phyloP scores from a whole-genome alignment of 2,113 vertebrate genomes.

The Sturnira hondurensis region DNA sequence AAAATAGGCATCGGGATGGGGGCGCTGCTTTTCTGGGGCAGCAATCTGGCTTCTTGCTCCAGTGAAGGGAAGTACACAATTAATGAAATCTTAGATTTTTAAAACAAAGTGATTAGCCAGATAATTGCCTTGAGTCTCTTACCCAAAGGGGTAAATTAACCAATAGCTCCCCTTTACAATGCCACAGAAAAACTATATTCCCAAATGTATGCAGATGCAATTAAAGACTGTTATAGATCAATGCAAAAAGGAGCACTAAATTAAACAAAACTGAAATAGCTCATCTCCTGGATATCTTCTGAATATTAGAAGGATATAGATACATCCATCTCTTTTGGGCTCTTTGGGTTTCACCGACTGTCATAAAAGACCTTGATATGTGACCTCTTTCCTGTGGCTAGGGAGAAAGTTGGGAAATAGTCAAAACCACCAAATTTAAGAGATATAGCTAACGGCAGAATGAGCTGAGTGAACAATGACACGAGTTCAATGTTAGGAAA shows the following conservation, averaged over 20 bases:
- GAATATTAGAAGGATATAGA: background rate
- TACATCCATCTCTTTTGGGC: background rate
- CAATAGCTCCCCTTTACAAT: background rate
- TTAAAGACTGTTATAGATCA: background rate
- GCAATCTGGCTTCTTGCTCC: background rate
- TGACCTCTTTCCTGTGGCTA: background rate
- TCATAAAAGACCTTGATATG: background rate
- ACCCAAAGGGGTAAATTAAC: background rate
- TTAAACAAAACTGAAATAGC: background rate
- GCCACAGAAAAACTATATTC: background rate
- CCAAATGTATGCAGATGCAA: background rate
- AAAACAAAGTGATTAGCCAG: background rate
- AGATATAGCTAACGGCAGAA: background rate
- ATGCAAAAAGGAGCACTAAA: background rate
- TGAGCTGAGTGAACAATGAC: conserved; percentile 10
- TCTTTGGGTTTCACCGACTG: background rate
- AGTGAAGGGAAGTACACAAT: background rate
- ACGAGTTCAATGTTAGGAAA: background rate
- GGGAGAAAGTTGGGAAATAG: background rate
- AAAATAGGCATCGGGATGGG: background rate
- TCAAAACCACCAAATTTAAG: conserved; percentile 38
- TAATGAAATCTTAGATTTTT: background rate
- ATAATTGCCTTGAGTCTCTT: conserved; percentile 13
- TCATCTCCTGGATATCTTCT: background rate
- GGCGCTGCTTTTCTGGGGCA: background rate